Conservation (phyloP, 2,888 invertebrate genomes). For the Mesorhabditis belari region DNA sequence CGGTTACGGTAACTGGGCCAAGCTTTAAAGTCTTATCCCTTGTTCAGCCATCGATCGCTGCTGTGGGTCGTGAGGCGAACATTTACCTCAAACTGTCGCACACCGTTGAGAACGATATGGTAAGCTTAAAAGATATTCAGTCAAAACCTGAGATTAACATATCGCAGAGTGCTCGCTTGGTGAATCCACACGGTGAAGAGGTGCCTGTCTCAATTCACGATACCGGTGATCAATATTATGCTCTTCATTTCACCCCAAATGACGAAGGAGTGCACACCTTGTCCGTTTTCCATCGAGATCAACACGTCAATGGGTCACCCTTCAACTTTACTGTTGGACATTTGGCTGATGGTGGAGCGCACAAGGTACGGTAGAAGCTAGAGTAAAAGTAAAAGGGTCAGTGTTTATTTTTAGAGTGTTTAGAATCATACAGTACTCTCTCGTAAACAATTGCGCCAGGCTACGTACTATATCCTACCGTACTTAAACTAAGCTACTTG, state of each 20-base stretch:
- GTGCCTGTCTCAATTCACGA: background rate
- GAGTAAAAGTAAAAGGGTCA: too few relatives aligned
- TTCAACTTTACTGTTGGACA: slow-evolving; percentile 86
- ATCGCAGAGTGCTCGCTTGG: background rate
- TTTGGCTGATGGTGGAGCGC: slow-evolving; percentile 65
- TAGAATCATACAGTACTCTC: too few relatives aligned
- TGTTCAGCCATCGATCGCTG: slow-evolving; percentile 54
- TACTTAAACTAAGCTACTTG: too few relatives aligned
- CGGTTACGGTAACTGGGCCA: too few relatives aligned
- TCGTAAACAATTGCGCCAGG: too few relatives aligned
- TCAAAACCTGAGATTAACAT: too few relatives aligned
- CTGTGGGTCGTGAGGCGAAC: slow-evolving; percentile 57
- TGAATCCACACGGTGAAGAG: background rate
- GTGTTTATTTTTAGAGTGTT: too few relatives aligned
- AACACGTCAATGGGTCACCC: slow-evolving; percentile 34
- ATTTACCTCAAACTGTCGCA: slow-evolving; percentile 57
- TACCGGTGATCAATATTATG: slow-evolving; percentile 67
- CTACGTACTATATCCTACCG: too few relatives aligned
- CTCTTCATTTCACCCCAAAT: slow-evolving; percentile 88
- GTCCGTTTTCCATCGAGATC: slow-evolving; percentile 87
- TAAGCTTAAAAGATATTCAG: too few relatives aligned
- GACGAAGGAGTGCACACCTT: slow-evolving; percentile 94
- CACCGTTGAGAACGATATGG: slow-evolving; percentile 12
- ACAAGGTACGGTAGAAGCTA: slow-evolving; percentile 17
- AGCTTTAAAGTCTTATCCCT: background rate